Evolutionary conservation across 2,113 vertebrate genomes (phyloP), one percentile per base, ranked within the genome.

Genomic region (Campylorhamphus procurvoides): DNA sequence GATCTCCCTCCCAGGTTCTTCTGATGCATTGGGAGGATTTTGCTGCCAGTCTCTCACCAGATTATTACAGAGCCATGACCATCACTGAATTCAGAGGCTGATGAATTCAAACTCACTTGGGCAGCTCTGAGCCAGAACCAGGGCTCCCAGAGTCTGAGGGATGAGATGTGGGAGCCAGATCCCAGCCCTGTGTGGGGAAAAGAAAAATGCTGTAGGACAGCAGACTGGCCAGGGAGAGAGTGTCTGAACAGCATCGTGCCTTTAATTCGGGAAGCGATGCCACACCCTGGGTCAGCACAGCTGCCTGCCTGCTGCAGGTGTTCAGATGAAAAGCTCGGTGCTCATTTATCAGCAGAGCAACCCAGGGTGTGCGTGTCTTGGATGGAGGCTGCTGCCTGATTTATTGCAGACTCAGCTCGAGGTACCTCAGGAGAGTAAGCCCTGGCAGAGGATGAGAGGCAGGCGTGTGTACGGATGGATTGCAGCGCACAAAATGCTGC

Each of bases 361-460:
- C 10, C 15, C 7, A 1, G 76, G 76, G 47, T 49, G 52, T 93
- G 73, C 40, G 2, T 96, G 96, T 64, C 92, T 95, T 94, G 96
- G 94, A 93, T 25, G 52, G 76, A 92, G 73, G 88, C 88, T 89
- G 82, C 78, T 72, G 92, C 64, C 80, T 97, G 94, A 94, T 96
- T 94, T 84, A 92, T 92, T 56, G 60, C 73, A 88, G 92, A 13
- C 44, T 68, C 64, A 33, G 92, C 90, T 87, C 42, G 71, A 78
- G 88, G 92, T 96, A 92, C 93, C 92, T 93, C 1, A 0, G 68
- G 94, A 97, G 92, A 92, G 85, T 7, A 3, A 56, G 73, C 9
- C 46, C 90, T 97, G 96, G 96, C 96, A 95, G 76, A 46, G 79
- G 88, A 95, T 96, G 92, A 94, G 92, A 96, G 90, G 69, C 25